Conservation (phyloP, 2,797 vertebrate genomes). For the Arnoldichthys spilopterus region DNA sequence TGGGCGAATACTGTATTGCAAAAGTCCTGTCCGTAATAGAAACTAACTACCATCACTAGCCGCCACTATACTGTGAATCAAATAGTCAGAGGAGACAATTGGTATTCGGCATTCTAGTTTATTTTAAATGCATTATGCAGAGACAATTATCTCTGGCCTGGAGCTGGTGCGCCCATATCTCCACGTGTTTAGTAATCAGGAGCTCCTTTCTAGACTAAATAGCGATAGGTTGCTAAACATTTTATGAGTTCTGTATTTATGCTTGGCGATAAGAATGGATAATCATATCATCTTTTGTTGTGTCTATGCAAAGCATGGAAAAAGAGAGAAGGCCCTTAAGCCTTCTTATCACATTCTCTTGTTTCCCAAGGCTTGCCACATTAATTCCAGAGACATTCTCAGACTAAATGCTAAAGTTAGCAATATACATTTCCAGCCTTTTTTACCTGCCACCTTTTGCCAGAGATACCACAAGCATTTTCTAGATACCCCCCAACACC, state of each 20-base stretch:
- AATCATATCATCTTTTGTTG: slow-evolving; percentile 11
- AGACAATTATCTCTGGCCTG: slow-evolving; percentile 23
- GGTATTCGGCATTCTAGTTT: slow-evolving; percentile 1
- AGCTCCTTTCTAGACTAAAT: slow-evolving; percentile 9
- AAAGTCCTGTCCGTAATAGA: slow-evolving; percentile 16
- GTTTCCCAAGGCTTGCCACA: neutral
- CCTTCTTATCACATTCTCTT: neutral
- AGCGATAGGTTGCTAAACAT: slow-evolving; percentile 4
- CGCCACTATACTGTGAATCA: slow-evolving; percentile 2
- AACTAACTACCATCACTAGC: slow-evolving; percentile 20
- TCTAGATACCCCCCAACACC: slow-evolving; percentile 11
- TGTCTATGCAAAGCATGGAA: neutral
- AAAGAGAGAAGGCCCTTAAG: neutral
- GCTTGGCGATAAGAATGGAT: slow-evolving; percentile 3
- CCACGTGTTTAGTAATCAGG: neutral
- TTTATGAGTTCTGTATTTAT: slow-evolving; percentile 25
- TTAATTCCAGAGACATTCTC: neutral
- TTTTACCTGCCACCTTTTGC: slow-evolving; percentile 17
- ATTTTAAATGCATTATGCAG: slow-evolving; percentile 34
- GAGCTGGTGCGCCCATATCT: neutral
- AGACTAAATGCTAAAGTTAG: neutral
- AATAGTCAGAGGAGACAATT: slow-evolving; percentile 6
- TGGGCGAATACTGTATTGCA: slow-evolving; percentile 15
- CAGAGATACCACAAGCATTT: neutral
- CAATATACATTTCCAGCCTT: slow-evolving; percentile 14